phyloP scores from a whole-genome alignment of 2,113 vertebrate species.

The Misgurnus anguillicaudatus region DNA sequence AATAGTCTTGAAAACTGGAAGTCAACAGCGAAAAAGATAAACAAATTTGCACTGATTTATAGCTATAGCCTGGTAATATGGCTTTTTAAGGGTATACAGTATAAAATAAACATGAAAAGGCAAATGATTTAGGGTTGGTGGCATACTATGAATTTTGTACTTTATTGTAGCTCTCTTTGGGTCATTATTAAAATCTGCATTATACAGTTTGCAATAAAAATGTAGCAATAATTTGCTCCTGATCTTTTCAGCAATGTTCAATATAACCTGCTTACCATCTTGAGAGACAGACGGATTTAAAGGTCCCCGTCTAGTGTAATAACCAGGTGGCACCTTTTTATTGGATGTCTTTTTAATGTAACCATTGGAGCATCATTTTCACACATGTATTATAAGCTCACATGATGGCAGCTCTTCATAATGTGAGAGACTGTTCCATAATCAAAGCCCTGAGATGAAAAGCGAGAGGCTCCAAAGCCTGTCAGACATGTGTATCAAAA shows the following conservation, averaged over 20 bases:
- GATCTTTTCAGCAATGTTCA: too few relatives aligned
- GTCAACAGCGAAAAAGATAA: neutral
- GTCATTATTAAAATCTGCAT: too few relatives aligned
- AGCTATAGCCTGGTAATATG: neutral
- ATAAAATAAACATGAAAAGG: neutral
- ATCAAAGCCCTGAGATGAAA: conserved; percentile 53
- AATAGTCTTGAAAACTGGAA: conserved; percentile 6
- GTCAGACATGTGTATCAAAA: conserved; percentile 46
- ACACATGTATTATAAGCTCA: conserved; percentile 31
- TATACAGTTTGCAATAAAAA: too few relatives aligned
- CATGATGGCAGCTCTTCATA: conserved; percentile 34
- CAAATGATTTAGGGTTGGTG: conserved; percentile 9
- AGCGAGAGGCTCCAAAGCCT: conserved; percentile 39
- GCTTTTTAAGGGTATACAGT: neutral
- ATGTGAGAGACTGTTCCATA: conserved; percentile 45
- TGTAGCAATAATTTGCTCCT: too few relatives aligned
- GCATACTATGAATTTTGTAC: neutral
- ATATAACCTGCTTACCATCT: too few relatives aligned
- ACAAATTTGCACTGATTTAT: conserved; percentile 14
- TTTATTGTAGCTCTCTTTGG: neutral
- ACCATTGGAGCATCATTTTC: conserved; percentile 34
- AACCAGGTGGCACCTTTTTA: neutral
- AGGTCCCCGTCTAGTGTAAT: too few relatives aligned
- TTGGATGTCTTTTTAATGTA: conserved; percentile 28
- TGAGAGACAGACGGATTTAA: too few relatives aligned